A percentile compares a stretch with the other conserved stretches of the same genome.
phyloP scores from a whole-genome alignment of 1,140 invertebrate species.

The Dendrolimus kikuchii region DNA sequence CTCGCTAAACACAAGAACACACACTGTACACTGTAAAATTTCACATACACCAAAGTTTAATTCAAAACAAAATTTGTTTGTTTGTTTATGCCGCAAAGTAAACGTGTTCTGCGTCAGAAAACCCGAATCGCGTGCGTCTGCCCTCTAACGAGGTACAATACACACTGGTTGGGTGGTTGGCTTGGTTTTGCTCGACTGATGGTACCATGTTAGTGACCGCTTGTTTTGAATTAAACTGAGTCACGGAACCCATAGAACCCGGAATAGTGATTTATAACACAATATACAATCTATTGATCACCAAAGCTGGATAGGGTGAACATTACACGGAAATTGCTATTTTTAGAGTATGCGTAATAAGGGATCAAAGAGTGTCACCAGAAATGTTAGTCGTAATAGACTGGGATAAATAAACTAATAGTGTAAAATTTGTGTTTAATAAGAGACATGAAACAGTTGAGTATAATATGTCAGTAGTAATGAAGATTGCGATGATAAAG shows the following conservation, averaged over 20 bases:
- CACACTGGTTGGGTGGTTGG: slow-evolving; percentile 32
- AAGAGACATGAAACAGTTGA: background rate
- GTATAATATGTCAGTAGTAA: background rate
- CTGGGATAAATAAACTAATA: background rate
- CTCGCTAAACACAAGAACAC: slow-evolving; percentile 25
- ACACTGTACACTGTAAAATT: slow-evolving; percentile 21
- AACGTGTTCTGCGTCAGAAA: slow-evolving; percentile 23
- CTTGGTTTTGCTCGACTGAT: slow-evolving; percentile 14
- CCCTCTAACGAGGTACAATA: slow-evolving; percentile 32
- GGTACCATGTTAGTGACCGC: slow-evolving; percentile 31
- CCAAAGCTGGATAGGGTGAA: slow-evolving; percentile 22
- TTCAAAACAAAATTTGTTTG: slow-evolving; percentile 33
- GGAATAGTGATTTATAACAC: slow-evolving; percentile 31
- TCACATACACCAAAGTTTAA: slow-evolving; percentile 44
- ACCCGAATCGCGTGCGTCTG: slow-evolving; percentile 34
- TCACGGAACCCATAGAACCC: slow-evolving; percentile 52
- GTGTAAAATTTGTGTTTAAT: background rate
- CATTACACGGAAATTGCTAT: slow-evolving; percentile 18
- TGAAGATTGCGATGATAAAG: slow-evolving; percentile 23
- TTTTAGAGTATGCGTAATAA: slow-evolving; percentile 18
- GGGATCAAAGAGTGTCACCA: background rate
- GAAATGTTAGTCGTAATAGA: background rate
- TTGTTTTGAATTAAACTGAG: slow-evolving; percentile 42
- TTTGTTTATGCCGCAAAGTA: slow-evolving; percentile 40
- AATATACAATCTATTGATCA: slow-evolving; percentile 38